Percentiles rank a stretch among this genome's conserved stretches.
These are phyloP conservation scores for Mormyrus proboscirostris DNA, from an alignment of 2,797 vertebrate species.

Conservation along the genomic window DNA sequence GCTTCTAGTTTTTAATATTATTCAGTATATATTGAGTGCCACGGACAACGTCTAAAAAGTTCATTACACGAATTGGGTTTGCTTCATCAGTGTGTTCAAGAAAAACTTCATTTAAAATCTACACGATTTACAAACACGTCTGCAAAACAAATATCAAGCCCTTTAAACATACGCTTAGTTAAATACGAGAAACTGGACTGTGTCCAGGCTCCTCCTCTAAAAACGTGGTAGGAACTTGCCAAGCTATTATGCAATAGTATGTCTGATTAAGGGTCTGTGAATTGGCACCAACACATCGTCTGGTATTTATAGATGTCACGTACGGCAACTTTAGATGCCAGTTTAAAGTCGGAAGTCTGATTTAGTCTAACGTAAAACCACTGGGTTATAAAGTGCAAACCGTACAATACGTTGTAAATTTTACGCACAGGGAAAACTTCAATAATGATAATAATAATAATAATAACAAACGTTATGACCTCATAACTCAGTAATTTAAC, in stretches of 20 bases:
- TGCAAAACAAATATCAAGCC: slow-evolving; percentile 3
- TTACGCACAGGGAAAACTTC: not conserved
- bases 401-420: not conserved
- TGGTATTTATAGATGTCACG: slow-evolving; percentile 18
- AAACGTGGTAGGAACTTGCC: not conserved
- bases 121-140: not conserved
- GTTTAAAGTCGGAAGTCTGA: not conserved
- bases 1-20: not conserved
- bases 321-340: not conserved
- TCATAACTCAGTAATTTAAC: not conserved
- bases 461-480: not conserved
- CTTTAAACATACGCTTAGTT: slow-evolving; percentile 1
- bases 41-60: not conserved
- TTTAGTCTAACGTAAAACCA: not conserved
- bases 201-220: not conserved
- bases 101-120: not conserved
- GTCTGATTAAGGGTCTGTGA: not conserved
- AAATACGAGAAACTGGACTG: not conserved
- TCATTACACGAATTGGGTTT: not conserved
- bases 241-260: not conserved
- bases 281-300: not conserved
- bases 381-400: not conserved
- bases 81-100: not conserved
- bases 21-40: not conserved
- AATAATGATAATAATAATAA: not conserved